Conservation (phyloP, 2,888 invertebrate genomes). For the Lycia hirtaria region DNA sequence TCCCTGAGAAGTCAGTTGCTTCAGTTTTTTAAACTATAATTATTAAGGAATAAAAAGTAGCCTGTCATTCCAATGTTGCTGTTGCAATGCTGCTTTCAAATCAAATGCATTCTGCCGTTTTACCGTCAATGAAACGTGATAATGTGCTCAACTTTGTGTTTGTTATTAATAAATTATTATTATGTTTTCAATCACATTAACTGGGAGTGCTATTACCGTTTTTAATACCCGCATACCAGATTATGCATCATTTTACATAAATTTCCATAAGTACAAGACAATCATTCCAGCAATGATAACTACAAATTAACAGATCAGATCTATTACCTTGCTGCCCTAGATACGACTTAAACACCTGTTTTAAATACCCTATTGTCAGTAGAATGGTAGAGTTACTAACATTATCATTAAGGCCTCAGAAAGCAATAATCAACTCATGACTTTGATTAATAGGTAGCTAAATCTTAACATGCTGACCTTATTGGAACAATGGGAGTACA, state of each 20-base stretch:
- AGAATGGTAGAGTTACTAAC: neutral
- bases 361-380: slow-evolving; percentile 10
- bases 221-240: neutral
- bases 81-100: too few species aligned
- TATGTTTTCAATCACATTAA: too few species aligned
- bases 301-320: slow-evolving; percentile 2
- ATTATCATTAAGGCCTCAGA: neutral
- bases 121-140: too few species aligned
- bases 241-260: too few species aligned
- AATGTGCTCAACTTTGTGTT: too few species aligned
- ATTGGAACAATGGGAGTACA: slow-evolving; percentile 1
- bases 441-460: slow-evolving; percentile 11
- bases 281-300: slow-evolving; percentile 1
- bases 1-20: too few species aligned
- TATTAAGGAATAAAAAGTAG: too few species aligned
- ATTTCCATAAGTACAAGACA: neutral
- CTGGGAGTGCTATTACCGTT: too few species aligned
- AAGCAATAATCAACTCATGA: slow-evolving; percentile 1
- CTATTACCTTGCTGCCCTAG: neutral
- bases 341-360: slow-evolving; percentile 5
- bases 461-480: slow-evolving; percentile 3
- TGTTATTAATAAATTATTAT: too few species aligned
- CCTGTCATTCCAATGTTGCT: too few species aligned
- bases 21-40: too few species aligned
- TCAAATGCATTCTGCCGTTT: too few species aligned